These are phyloP conservation scores for Rynchops niger DNA, from an alignment of 2,113 vertebrate species.

Conservation along the genomic window DNA sequence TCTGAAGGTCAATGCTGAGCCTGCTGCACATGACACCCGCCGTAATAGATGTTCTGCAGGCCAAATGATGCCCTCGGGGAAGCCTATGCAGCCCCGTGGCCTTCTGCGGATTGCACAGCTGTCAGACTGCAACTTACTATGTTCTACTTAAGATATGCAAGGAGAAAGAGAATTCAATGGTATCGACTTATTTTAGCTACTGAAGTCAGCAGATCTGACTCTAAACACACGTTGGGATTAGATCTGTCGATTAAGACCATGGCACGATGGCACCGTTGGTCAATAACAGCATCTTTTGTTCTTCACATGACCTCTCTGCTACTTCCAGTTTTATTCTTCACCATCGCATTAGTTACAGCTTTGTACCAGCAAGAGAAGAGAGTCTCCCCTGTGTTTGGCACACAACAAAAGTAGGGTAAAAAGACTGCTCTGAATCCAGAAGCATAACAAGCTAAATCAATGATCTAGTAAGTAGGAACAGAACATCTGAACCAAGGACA, in stretches of 20 bases:
- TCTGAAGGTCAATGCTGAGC: slow-evolving; percentile 6
- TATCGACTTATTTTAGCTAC: slow-evolving; percentile 4
- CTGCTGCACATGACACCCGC: neutral
- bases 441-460: neutral
- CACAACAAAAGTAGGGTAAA: neutral
- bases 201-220: slow-evolving; percentile 33
- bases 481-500: neutral
- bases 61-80: slow-evolving; percentile 20
- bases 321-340: neutral
- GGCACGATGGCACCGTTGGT: neutral
- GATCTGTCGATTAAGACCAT: neutral
- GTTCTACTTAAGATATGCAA: neutral
- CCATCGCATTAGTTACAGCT: rapidly evolving
- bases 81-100: neutral
- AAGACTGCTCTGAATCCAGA: neutral
- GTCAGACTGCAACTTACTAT: neutral
- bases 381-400: neutral
- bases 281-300: neutral
- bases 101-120: neutral
- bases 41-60: neutral
- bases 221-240: neutral
- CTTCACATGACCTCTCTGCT: neutral
- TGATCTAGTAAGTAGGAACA: rapidly evolving
- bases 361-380: neutral
- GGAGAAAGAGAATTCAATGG: slow-evolving; percentile 36